Evolutionary conservation across 2,888 invertebrate genomes (phyloP).

Genomic region (Thumatha senex): DNA sequence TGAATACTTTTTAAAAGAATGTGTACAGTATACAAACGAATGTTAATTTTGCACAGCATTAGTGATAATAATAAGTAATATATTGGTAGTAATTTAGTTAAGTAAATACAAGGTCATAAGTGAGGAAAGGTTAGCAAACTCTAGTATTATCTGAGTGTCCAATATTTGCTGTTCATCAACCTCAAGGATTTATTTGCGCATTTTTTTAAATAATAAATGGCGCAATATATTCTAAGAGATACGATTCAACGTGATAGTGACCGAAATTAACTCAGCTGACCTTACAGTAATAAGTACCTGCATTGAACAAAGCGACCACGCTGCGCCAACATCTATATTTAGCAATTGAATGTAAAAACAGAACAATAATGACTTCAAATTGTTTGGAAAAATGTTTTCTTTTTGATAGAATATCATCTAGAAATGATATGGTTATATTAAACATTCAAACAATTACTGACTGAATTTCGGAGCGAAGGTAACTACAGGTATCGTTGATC

Average conservation of each 20-base stretch:
- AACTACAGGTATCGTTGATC: slow-evolving; percentile 32
- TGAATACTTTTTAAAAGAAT: no score
- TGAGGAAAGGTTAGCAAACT: not conserved
- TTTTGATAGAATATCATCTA: slow-evolving; percentile 39
- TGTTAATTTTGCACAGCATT: not conserved
- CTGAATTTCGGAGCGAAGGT: no score
- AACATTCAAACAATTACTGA: no score
- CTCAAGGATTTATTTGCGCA: slow-evolving; percentile 22
- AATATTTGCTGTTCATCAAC: slow-evolving; percentile 4
- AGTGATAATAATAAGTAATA: not conserved
- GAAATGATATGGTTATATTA: not conserved
- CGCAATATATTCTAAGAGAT: slow-evolving; percentile 30
- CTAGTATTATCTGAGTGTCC: not conserved
- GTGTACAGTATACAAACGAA: no score
- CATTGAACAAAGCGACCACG: slow-evolving; percentile 40
- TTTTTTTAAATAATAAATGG: slow-evolving; percentile 21
- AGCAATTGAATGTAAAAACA: slow-evolving; percentile 37
- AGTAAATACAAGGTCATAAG: not conserved
- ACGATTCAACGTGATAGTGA: slow-evolving; percentile 31
- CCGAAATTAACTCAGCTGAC: slow-evolving; percentile 41
- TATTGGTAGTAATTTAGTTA: not conserved
- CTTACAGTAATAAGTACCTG: slow-evolving; percentile 37
- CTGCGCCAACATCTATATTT: slow-evolving; percentile 48
- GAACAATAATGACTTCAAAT: no score
- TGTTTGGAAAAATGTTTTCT: slow-evolving; percentile 6